Conservation (phyloP, 2,797 vertebrate species). For the Stomatorhinus walkeri region DNA sequence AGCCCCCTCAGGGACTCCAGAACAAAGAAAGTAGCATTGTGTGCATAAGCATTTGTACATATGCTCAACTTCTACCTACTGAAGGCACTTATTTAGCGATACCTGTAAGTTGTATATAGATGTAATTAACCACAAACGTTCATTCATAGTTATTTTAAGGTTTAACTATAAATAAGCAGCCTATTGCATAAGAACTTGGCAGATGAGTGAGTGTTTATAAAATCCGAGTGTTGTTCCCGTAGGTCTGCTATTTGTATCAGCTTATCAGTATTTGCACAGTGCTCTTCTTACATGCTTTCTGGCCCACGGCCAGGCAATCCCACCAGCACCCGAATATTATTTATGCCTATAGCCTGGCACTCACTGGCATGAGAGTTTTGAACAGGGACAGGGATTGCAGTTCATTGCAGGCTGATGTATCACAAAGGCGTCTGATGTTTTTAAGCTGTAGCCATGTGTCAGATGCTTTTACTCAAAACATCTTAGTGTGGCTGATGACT, state of each 20-base stretch:
- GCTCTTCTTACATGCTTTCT: not conserved
- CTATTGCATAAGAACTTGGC: not conserved
- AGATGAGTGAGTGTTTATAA: not conserved
- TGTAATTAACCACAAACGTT: not conserved
- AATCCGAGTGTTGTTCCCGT: not conserved
- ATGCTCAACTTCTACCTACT: not conserved
- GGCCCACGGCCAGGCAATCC: not conserved
- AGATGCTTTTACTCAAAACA: not conserved
- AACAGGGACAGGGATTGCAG: not conserved
- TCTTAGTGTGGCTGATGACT: too few relatives aligned
- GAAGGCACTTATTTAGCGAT: not conserved
- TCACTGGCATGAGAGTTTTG: not conserved
- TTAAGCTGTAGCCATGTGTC: not conserved
- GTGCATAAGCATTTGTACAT: not conserved
- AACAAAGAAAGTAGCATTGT: not conserved
- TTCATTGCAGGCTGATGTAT: not conserved
- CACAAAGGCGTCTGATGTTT: not conserved
- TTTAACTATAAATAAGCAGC: not conserved
- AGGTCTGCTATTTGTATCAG: not conserved
- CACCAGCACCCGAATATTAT: not conserved
- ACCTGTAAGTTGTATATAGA: not conserved
- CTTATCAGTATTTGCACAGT: not conserved
- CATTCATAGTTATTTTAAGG: not conserved
- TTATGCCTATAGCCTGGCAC: not conserved
- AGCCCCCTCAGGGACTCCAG: not conserved